Conservation (phyloP, 2,888 invertebrate species). For the Leptothorax acervorum region DNA sequence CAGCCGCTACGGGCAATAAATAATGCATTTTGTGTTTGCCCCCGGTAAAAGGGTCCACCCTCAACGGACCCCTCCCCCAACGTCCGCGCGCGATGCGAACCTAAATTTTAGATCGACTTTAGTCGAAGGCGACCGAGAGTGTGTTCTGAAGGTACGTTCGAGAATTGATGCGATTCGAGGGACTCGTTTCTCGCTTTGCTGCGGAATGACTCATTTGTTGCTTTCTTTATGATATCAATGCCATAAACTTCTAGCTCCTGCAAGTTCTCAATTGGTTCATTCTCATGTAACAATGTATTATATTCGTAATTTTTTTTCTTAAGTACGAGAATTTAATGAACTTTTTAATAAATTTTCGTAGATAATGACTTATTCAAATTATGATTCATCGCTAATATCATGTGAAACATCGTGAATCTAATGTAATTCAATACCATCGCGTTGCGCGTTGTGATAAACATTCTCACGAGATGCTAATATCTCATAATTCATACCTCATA, state of each 20-base stretch:
- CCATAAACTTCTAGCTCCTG: background rate
- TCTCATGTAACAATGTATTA: background rate
- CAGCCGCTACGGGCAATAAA: conserved; percentile 80
- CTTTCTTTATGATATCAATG: conserved; percentile 42
- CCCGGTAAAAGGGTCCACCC: conserved; percentile 82
- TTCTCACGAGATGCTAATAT: background rate
- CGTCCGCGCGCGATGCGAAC: conserved; percentile 61
- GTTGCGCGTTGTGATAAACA: background rate
- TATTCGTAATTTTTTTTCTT: background rate
- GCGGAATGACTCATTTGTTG: conserved; percentile 50
- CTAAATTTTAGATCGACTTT: conserved; percentile 78
- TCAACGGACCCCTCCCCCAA: conserved; percentile 69
- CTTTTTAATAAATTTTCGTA: background rate
- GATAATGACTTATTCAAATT: background rate
- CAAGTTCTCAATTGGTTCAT: background rate
- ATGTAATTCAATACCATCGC: background rate
- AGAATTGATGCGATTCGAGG: conserved; percentile 60
- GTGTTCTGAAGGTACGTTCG: conserved; percentile 62
- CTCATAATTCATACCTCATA: background rate
- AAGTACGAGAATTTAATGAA: background rate
- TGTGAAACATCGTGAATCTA: background rate
- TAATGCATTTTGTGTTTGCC: conserved; percentile 83
- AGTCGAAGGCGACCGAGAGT: conserved; percentile 66
- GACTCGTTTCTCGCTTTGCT: conserved; percentile 6
- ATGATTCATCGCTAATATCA: background rate